These are phyloP conservation scores for Deilephila porcellus DNA, from an alignment of 2,888 invertebrate species.

Conservation along the genomic window DNA sequence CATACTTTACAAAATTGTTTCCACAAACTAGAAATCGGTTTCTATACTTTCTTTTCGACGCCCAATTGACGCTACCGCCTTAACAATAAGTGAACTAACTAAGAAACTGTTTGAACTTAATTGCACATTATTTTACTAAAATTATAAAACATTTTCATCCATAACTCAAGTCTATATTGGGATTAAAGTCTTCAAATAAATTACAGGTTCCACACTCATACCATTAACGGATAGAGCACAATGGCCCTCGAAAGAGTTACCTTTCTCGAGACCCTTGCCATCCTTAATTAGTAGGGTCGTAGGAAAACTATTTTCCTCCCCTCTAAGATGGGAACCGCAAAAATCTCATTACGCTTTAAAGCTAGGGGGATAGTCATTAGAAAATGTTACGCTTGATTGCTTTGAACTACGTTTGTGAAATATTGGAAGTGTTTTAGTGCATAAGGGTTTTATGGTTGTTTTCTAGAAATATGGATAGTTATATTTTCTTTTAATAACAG, in stretches of 20 bases:
- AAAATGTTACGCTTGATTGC: not conserved
- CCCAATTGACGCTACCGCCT: too few species aligned
- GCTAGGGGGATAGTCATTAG: not conserved
- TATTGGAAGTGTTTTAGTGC: not conserved
- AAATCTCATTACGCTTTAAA: constrained; percentile 13
- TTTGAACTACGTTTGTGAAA: not conserved
- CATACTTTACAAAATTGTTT: too few species aligned
- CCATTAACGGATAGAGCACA: not conserved
- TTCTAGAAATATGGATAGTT: too few species aligned
- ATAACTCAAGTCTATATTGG: not conserved
- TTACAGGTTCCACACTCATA: not conserved
- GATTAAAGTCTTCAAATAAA: not conserved
- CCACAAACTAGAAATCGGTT: too few species aligned
- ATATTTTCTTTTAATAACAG: too few species aligned
- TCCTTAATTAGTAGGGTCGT: constrained; percentile 11
- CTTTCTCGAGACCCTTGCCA: not conserved
- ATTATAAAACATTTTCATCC: too few species aligned
- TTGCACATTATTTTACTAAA: too few species aligned
- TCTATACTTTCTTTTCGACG: too few species aligned
- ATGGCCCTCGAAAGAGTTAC: constrained; percentile 14
- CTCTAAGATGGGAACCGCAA: not conserved
- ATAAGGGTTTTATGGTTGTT: not conserved
- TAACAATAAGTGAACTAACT: too few species aligned
- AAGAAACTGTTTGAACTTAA: too few species aligned
- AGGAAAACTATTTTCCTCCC: not conserved